These are phyloP conservation scores for Hippotragus niger DNA, from an alignment of 2,113 vertebrate genomes.

Conservation along the genomic window DNA sequence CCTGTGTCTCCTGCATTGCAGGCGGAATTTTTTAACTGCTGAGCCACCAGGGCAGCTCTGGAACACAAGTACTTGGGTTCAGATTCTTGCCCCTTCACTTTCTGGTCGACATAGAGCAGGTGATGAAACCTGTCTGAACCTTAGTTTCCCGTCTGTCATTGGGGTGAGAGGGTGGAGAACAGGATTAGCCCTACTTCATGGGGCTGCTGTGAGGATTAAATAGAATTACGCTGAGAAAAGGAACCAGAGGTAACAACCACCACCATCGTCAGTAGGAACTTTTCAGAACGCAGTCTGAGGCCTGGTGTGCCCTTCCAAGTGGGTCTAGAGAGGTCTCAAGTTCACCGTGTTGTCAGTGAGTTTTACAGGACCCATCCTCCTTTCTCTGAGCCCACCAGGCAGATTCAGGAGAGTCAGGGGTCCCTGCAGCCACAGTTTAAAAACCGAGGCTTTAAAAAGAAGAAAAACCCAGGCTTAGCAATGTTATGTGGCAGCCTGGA, in stretches of 20 bases:
- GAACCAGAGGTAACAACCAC: background rate
- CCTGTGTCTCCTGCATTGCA: background rate
- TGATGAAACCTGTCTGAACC: background rate
- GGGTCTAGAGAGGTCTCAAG: background rate
- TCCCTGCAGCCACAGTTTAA: conserved; percentile 7
- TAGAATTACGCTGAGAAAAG: background rate
- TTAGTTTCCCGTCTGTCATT: background rate
- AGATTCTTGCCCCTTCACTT: background rate
- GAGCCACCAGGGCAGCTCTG: background rate
- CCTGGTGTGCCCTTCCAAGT: background rate
- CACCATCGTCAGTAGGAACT: background rate
- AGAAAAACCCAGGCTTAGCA: background rate
- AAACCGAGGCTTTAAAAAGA: background rate
- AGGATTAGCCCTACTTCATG: background rate
- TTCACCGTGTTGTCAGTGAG: background rate
- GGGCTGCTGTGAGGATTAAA: background rate
- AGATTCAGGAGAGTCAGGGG: background rate
- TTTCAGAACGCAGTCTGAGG: background rate
- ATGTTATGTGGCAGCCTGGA: background rate
- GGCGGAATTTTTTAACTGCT: background rate
- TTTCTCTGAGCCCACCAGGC: background rate
- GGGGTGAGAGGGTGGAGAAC: background rate
- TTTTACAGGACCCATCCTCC: background rate
- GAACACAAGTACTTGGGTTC: background rate
- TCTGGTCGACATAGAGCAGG: background rate